Evolutionary conservation across 2,797 vertebrate genomes (phyloP), one percentile per base, ranked within the genome.

Genomic region (Oreortyx pictus): DNA sequence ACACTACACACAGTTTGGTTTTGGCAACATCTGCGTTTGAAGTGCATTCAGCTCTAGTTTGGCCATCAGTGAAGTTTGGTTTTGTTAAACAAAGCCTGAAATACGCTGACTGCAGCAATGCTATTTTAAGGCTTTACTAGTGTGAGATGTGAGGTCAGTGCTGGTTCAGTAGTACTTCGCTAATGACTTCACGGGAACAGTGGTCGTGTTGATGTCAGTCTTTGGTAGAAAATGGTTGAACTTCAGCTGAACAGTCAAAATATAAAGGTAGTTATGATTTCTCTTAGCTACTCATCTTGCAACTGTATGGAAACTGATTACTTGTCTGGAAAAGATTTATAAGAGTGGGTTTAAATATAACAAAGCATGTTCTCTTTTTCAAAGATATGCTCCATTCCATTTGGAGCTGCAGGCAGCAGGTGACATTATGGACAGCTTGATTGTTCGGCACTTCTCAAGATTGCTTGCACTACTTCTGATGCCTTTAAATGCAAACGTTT

Each of bases 81-180:
- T 94, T 86, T 81, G 84, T 76, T 73, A 86, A 91, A 92, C 88
- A 89, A 93, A 86, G 93, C 43, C 61, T 86, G 86, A 86, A 90
- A 92, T 54, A 39, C 0, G 46, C 90, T 92, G 90, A 92, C 65
- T 79, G 70, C 70, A 67, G 73, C 79, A 37, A 44, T 89, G 87
- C 72, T 92, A 67, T 93, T 92, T 94, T 82, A 80, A 64, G 87
- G 74, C 54, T 74, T 84, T 94, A 64, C 20, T 84, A 43, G 60
- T 71, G 52, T 75, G 71, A 67, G 91, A 65, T 65, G 54, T 86
- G 75, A 89, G 86, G 66, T 73, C 82, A 46, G 33, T 83, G 87
- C 74, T 90, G 89, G 50, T 89, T 91, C 76, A 68, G 52, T 70
- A 79, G 10, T 62, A 68, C 50, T 68, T 78, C 15, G 49, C 54